Evolutionary conservation across 2,113 vertebrate genomes (phyloP).

Genomic region (Nymphicus hollandicus): DNA sequence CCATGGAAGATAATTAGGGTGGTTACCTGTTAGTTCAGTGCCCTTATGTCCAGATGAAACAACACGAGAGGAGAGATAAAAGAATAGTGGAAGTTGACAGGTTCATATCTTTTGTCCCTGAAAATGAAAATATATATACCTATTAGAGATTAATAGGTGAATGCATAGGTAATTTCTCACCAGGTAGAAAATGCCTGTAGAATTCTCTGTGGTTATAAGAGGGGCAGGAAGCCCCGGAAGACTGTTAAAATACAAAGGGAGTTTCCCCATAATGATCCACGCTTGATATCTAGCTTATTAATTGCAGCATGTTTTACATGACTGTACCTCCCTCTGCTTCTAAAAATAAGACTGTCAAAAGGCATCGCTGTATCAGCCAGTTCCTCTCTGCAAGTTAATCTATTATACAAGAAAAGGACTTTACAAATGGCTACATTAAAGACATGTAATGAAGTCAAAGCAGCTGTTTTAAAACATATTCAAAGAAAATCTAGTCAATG

Average conservation of each 20-base stretch:
- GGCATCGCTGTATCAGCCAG: neutral
- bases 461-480: conserved; percentile 59
- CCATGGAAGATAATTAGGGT: neutral
- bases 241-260: conserved; percentile 8
- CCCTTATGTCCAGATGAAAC: neutral
- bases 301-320: conserved; percentile 21
- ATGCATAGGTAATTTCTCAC: neutral
- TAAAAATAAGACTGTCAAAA: conserved; percentile 57
- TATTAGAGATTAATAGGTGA: neutral
- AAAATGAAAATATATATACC: neutral
- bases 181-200: neutral
- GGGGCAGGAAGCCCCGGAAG: neutral
- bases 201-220: neutral
- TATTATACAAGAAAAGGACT: conserved; percentile 48
- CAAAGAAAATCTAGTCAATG: conserved; percentile 53
- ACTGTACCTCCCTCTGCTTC: conserved; percentile 31
- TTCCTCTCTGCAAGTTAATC: conserved; percentile 38
- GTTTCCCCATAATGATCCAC: neutral
- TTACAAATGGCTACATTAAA: conserved; percentile 60
- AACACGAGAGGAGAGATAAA: neutral
- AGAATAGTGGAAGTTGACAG: neutral
- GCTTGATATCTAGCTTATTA: neutral
- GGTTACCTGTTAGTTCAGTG: neutral
- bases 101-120: neutral
- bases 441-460: conserved; percentile 59